phyloP scores from a whole-genome alignment of 2,797 vertebrate species.

The Hyperoplus immaculatus region DNA sequence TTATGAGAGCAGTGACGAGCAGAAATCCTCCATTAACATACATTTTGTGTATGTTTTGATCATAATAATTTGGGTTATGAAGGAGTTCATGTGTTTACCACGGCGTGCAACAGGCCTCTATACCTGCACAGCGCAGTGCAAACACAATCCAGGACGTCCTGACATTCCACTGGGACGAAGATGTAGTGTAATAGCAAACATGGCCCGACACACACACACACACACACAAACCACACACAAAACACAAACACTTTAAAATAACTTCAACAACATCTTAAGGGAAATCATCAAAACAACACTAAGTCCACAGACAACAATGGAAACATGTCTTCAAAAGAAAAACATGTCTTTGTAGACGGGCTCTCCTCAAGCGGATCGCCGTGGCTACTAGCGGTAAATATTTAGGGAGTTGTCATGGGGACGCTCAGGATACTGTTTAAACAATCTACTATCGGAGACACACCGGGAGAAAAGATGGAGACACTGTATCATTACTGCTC shows the following conservation, averaged over 20 bases:
- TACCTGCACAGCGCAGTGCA: conserved; percentile 6
- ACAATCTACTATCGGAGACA: conserved; percentile 84
- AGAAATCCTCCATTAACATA: no score
- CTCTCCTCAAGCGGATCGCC: conserved; percentile 65
- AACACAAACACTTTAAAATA: conserved; percentile 21
- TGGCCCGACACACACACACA: not conserved
- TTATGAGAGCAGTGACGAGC: no score
- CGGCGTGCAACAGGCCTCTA: not conserved
- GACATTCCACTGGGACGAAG: conserved; percentile 48
- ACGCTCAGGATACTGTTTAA: conserved; percentile 87
- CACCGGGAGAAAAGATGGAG: conserved; percentile 75
- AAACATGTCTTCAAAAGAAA: conserved; percentile 67
- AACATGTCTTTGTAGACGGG: conserved; percentile 78
- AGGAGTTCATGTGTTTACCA: conserved; percentile 44
- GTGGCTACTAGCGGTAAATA: conserved; percentile 85
- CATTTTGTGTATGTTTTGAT: no score
- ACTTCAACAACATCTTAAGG: conserved; percentile 55
- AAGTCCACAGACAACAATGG: conserved; percentile 71
- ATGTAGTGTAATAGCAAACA: conserved; percentile 42
- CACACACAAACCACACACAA: no score
- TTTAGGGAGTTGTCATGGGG: conserved; percentile 89
- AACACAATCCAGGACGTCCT: conserved; percentile 52
- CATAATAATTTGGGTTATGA: no score
- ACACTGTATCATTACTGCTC: conserved; percentile 83
- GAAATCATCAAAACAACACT: conserved; percentile 69